Evolutionary conservation across 1,140 invertebrate species (phyloP), one percentile per base, ranked within the genome.

Genomic region (Drosophila tristis): DNA sequence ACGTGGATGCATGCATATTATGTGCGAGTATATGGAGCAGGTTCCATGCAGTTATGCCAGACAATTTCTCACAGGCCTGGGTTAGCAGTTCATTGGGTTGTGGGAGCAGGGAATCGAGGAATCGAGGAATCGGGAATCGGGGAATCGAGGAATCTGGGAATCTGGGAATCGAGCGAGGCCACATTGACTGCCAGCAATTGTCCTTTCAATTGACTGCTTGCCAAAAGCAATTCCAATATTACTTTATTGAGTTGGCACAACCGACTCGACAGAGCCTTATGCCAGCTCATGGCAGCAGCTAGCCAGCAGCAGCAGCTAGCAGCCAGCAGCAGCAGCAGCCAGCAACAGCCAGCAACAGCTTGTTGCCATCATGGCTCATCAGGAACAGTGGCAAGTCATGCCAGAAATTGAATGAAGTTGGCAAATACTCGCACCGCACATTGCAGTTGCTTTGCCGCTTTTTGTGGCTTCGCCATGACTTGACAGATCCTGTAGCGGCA

Each of bases 21-120:
- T 6, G 23, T 25, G 4, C 8, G 4, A 11, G 7, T 39, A 13
- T 48, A 20, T 39, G 35, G 35, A 39, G 35, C 35, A 39, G 35
- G 35, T 39, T 39, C 13, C 35, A 39, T 13, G 39, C 35, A 74
- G 62, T 76, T 80, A 80, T 84, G 74, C 68, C 60, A 48, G 47
- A 56, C 53, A 62, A 75, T 80, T 85, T 85, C 66, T 43, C 76
- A 76, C 71, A 74, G 42, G 25, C n/a, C 48, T 49, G 64, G 25
- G 35, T 67, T 57, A 68, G 64, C n/a, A 70, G 66, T 35, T 56
- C 47, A 67, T 15, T 25, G 47, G 61, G 61, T 35, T 39, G 35
- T 7, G 35, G 31, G 9, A 35, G 4, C 31, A 11, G 31, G 31
- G 2, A 29, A 29, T 29, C 26, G 26, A 2, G 7, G 31, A 9